Evolutionary conservation across 2,797 vertebrate genomes (phyloP), one percentile per base, ranked within the genome.

Genomic region (Enteromius afrohamiltoni): DNA sequence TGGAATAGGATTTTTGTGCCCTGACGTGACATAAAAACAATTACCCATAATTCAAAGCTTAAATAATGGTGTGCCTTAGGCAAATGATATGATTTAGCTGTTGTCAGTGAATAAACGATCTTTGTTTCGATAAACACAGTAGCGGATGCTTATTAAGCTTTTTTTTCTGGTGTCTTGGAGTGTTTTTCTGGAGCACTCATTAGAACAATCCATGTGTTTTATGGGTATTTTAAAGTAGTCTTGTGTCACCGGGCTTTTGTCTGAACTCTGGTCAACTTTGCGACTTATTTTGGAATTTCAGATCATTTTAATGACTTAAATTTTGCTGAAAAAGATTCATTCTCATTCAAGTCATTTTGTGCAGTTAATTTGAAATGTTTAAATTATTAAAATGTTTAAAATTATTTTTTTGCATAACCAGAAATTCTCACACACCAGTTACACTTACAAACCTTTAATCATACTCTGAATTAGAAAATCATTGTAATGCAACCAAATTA

Each of bases 41-140:
- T 82, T 19, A 83, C 37, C 31, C n/a, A 68, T 53, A 55, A 68
- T 76, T 77, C 31, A 68, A 42, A 40, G 16, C 45, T 42, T 77
- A 42, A 83, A 29, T 77, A 83, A 83, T 76, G 62, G 68, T 34
- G 64, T 21, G 17, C 47, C 64, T 34, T 19, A 53, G 71, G 73
- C 47, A 55, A 45, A 75, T 58, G 0, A 23, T 74, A 8, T 77
- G 82, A 83, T 89, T 21, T 87, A 69, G 87, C 47, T 13, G 34
- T 83, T 53, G 71, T 29, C 73, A 10, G 62, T 23, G 23, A 58
- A 76, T 45, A 58, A 83, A 45, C 16, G 2, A 68, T 51, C 16
- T 31, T 34, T 47, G 17, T 45, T 65, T 76, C 42, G 23, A 11
- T 42, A 11, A 82, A 40, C 37, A 26, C 26, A 8, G 10, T 76